These are phyloP conservation scores for Athalia circularis DNA, from an alignment of 2,888 invertebrate genomes.

Conservation along the genomic window DNA sequence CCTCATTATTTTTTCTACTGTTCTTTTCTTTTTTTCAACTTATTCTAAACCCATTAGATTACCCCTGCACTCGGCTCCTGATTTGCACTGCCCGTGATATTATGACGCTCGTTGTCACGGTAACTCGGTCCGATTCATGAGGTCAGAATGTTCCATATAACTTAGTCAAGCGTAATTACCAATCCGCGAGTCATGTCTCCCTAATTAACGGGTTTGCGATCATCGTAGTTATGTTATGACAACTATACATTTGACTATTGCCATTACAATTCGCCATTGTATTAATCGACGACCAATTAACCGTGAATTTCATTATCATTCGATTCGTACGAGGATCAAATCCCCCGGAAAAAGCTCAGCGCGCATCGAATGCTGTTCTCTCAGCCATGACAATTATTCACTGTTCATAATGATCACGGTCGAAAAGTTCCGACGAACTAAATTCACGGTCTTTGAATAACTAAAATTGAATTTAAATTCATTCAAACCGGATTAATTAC, in stretches of 20 bases:
- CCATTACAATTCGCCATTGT: slow-evolving; percentile 7
- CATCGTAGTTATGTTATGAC: slow-evolving; percentile 9
- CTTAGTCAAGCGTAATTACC: slow-evolving; percentile 15
- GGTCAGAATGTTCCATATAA: slow-evolving; percentile 18
- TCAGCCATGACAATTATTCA: not conserved
- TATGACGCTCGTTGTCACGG: not conserved
- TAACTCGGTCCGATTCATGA: slow-evolving; percentile 2
- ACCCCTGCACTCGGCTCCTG: too few relatives aligned
- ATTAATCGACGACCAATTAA: not conserved
- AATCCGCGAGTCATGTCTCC: slow-evolving; percentile 23
- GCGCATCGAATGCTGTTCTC: not conserved
- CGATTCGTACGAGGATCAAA: not conserved
- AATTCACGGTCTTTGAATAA: too few relatives aligned
- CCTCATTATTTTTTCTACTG: too few relatives aligned
- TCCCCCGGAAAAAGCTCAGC: not conserved
- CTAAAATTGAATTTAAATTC: too few relatives aligned
- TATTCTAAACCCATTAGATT: too few relatives aligned
- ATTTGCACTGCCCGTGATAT: not conserved
- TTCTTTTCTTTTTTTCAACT: too few relatives aligned
- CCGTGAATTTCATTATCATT: not conserved
- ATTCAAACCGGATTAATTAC: too few relatives aligned
- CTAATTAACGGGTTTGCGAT: slow-evolving; percentile 19
- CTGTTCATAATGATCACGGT: not conserved
- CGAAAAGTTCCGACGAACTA: too few relatives aligned
- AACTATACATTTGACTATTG: slow-evolving; percentile 6